Percentiles rank a stretch among this genome's conserved stretches.
Evolutionary conservation across 2,888 invertebrate genomes (phyloP).

Genomic region (Macrophya alboannulata): DNA sequence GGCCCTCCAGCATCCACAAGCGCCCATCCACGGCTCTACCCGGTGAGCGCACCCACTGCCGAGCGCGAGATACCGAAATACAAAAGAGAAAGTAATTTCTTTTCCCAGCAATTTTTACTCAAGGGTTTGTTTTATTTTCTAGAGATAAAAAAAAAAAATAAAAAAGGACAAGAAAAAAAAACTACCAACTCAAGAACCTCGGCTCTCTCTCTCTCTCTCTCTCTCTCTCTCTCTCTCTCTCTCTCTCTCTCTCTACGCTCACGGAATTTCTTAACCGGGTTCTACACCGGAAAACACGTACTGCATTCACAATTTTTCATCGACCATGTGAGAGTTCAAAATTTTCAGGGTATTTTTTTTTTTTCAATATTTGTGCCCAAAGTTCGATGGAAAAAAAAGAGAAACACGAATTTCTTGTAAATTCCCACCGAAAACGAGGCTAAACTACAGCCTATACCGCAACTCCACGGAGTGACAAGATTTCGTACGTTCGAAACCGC

Average conservation of each 20-base stretch:
- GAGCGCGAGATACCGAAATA: slow-evolving; percentile 70
- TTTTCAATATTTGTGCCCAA: neutral
- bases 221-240: neutral
- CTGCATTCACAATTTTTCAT: neutral
- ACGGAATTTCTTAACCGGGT: neutral
- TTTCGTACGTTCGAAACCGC: neutral
- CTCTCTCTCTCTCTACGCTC: neutral
- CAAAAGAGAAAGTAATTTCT: slow-evolving; percentile 72
- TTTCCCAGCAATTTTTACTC: slow-evolving; percentile 69
- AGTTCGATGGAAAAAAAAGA: neutral
- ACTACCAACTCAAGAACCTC: slow-evolving; percentile 12
- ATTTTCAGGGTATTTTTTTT: neutral
- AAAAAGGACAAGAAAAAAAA: neutral
- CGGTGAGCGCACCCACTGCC: slow-evolving; percentile 53
- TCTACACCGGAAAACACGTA: neutral
- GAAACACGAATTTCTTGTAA: neutral
- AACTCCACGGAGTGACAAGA: neutral
- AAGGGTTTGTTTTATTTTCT: slow-evolving; percentile 53
- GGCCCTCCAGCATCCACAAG: slow-evolving; percentile 53
- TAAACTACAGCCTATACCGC: neutral
- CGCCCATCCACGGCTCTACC: slow-evolving; percentile 43
- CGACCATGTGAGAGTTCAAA: neutral
- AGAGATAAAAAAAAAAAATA: slow-evolving; percentile 27
- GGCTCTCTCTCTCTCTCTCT: too few relatives aligned
- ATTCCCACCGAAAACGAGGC: neutral